A percentile compares a stretch with the other conserved stretches of the same genome.
These are phyloP conservation scores for Chironex yamaguchii DNA, from an alignment of 30 jellyfish, hydroid and myxozoan species.

Conservation along the genomic window DNA sequence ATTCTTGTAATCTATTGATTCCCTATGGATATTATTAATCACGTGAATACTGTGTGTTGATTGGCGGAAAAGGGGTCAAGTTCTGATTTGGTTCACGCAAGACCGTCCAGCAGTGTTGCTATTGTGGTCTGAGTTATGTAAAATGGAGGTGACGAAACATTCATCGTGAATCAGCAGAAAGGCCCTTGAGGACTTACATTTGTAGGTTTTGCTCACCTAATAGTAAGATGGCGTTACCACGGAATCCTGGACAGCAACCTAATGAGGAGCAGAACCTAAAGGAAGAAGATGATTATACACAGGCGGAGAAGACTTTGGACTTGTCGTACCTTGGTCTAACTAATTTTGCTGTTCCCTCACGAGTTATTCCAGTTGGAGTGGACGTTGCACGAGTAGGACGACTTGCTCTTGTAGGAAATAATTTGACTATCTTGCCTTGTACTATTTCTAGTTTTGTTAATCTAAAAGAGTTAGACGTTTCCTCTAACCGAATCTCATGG, in stretches of 20 bases:
- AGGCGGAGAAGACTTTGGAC: slow-evolving; percentile 12
- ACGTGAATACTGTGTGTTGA: too few species aligned
- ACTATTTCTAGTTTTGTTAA: slow-evolving; percentile 65
- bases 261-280: background rate
- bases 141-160: too few species aligned
- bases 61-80: too few species aligned
- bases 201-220: too few species aligned
- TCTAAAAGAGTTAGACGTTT: slow-evolving; percentile 86
- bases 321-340: slow-evolving; percentile 77
- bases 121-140: too few species aligned
- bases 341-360: slow-evolving; percentile 51
- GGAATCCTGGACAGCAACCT: background rate
- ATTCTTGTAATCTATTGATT: too few species aligned
- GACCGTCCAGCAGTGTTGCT: too few species aligned
- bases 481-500: slow-evolving; percentile 95
- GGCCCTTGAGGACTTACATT: too few species aligned
- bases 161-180: too few species aligned
- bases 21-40: too few species aligned
- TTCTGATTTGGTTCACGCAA: too few species aligned
- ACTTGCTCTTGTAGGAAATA: slow-evolving; percentile 77
- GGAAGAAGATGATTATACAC: background rate
- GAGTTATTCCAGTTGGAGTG: slow-evolving; percentile 25
- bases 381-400: slow-evolving; percentile 61
- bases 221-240: background rate
- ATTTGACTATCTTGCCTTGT: slow-evolving; percentile 81